phyloP scores from a whole-genome alignment of 2,888 invertebrate species.

The Petrolisthes cinctipes region DNA sequence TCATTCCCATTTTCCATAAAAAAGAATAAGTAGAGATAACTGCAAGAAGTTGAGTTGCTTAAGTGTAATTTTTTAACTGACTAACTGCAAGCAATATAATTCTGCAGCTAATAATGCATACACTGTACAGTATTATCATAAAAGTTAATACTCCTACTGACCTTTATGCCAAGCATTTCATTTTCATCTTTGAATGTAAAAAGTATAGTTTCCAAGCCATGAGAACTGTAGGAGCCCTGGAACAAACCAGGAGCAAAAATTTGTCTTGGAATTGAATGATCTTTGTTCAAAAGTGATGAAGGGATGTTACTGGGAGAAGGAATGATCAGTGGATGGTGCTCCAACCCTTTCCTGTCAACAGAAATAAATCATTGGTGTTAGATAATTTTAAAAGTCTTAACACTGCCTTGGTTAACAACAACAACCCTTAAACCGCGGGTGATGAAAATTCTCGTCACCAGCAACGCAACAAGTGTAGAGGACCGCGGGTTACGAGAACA shows the following conservation, averaged over 20 bases:
- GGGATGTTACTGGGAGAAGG: conserved; percentile 27
- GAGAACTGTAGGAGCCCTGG: conserved; percentile 29
- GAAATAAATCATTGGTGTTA: not conserved
- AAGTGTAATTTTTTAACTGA: too few relatives aligned
- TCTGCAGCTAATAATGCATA: too few relatives aligned
- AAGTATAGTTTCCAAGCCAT: conserved; percentile 39
- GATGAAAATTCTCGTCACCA: too few relatives aligned
- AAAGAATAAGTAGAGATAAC: too few relatives aligned
- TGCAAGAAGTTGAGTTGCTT: too few relatives aligned
- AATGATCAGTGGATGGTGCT: conserved; percentile 22
- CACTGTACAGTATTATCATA: too few relatives aligned
- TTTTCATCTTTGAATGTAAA: conserved; percentile 53
- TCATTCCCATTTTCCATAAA: too few relatives aligned
- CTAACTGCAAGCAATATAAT: too few relatives aligned
- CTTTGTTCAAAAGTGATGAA: not conserved
- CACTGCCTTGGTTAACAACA: not conserved
- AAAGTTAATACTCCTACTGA: not conserved
- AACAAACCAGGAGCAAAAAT: conserved; percentile 47
- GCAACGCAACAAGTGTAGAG: too few relatives aligned
- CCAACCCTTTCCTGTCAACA: conserved; percentile 30
- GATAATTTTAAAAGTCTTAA: not conserved
- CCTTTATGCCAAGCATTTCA: conserved; percentile 48
- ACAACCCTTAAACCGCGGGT: too few relatives aligned
- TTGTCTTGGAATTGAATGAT: conserved; percentile 35
- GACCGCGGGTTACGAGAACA: too few relatives aligned